phyloP scores from a whole-genome alignment of 2,797 vertebrate genomes.

The Clamator glandarius region DNA sequence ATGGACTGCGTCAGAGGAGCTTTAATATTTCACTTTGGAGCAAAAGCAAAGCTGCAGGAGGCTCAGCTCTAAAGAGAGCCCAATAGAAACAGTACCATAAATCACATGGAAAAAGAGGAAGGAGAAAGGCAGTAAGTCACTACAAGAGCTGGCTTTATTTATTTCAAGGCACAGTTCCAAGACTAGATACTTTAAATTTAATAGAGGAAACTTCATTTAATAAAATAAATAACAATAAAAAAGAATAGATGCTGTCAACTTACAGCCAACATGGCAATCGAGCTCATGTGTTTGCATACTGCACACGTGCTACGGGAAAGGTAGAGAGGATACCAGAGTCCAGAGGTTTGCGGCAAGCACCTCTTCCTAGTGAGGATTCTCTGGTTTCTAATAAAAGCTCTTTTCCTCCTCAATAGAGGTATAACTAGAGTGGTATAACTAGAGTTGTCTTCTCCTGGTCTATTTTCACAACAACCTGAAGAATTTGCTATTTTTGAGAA shows the following conservation, averaged over 20 bases:
- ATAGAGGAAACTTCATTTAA: neutral
- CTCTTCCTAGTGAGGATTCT: neutral
- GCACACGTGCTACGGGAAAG: neutral
- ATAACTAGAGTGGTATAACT: neutral
- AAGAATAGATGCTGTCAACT: neutral
- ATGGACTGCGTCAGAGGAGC: fast-evolving
- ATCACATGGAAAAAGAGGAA: neutral
- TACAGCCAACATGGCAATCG: neutral
- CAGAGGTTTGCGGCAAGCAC: neutral
- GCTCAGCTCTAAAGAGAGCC: neutral
- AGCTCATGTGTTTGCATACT: neutral
- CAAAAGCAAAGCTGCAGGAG: fast-evolving
- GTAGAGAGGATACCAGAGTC: neutral
- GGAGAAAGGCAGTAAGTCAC: neutral
- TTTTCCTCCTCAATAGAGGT: neutral
- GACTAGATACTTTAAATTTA: neutral
- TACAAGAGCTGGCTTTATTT: neutral
- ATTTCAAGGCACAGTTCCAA: neutral
- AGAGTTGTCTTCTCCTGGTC: neutral
- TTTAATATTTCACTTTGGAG: neutral
- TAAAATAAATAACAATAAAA: neutral
- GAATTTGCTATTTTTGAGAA: fast-evolving
- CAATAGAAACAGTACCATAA: fast-evolving
- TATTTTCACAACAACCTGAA: neutral
- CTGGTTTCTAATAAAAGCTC: neutral